A percentile compares a stretch with the other conserved stretches of the same genome.
Evolutionary conservation across 2,888 invertebrate species (phyloP).

Genomic region (Tholera decimalis): DNA sequence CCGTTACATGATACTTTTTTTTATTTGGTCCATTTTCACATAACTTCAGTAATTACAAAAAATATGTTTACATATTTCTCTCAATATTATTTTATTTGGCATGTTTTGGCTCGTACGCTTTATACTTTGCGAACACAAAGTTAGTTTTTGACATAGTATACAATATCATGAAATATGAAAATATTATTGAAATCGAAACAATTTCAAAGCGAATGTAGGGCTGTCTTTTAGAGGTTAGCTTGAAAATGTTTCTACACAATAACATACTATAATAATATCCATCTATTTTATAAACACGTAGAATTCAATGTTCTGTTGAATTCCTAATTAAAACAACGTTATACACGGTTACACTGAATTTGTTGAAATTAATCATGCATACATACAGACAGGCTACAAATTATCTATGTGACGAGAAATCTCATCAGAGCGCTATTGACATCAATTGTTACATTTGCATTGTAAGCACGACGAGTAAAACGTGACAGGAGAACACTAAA

Average conservation of each 20-base stretch:
- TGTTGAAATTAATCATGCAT: slow-evolving; percentile 41
- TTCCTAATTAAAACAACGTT: slow-evolving; percentile 26
- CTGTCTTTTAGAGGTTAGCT: slow-evolving; percentile 44
- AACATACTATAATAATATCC: slow-evolving; percentile 23
- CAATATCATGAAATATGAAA: slow-evolving; percentile 21
- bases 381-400: slow-evolving; percentile 20
- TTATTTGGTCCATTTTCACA: slow-evolving; percentile 48
- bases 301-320: slow-evolving; percentile 25
- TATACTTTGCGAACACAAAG: not conserved
- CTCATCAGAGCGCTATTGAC: slow-evolving; percentile 41
- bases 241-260: slow-evolving; percentile 35
- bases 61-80: not conserved
- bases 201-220: slow-evolving; percentile 14
- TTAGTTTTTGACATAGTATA: slow-evolving; percentile 8
- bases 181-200: slow-evolving; percentile 18
- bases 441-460: slow-evolving; percentile 33
- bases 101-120: slow-evolving; percentile 25
- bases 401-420: slow-evolving; percentile 34
- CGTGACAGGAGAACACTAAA: slow-evolving; percentile 13
- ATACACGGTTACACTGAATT: slow-evolving; percentile 33
- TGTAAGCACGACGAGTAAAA: slow-evolving; percentile 24
- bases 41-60: slow-evolving; percentile 25
- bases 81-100: slow-evolving; percentile 31
- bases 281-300: slow-evolving; percentile 29
- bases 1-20: slow-evolving; percentile 16